Base-by-base conservation (phyloP, 2,797 vertebrate genomes). In the Moxostoma hubbsi region DNA sequence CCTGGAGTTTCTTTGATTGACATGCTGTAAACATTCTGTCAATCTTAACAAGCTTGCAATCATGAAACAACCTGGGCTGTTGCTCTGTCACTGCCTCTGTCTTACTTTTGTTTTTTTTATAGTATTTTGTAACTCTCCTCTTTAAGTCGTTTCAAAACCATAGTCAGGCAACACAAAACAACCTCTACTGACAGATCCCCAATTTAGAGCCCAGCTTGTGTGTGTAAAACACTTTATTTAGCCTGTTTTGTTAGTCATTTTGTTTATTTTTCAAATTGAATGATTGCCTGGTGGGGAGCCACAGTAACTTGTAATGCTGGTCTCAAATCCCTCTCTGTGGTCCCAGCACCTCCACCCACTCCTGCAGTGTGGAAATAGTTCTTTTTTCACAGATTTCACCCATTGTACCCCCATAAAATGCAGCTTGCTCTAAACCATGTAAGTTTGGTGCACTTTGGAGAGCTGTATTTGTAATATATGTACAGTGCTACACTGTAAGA, bases 201-300 rank as follows among this genome's bases (percentile, higher is more conserved):
- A 93, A 91, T 92, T 93, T 85, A 86, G 87, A 88, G 89, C 82
- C 82, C 84, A 63, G 85, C 67, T 67, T 57, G 67, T 80, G 63
- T 79, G 70, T 63, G 75, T 87, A 88, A 92, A 93, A 91, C 91
- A 90, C 89, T 92, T 92, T 80, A 92, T 92, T 92, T 91, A 86
- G 90, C 86, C 89, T 91, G 82, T 92, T 93, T 91, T 93, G 89
- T 90, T 88, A 85, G 87, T 90, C 84, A 90, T 91, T 92, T 90
- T 83, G 82, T 91, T 90, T 91, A 89, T 93, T 92, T 92, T 88
- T 84, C 82, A 88, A 90, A 91, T 89, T 86, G 79, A 87, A 87
- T 92, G 90, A 93, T 93, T 92, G 88, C 86, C 87, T 88, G 87
- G 83, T 77, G 69, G 88, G 89, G 88, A 87, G 87, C 84, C 88